Evolutionary conservation across 2,113 vertebrate species (phyloP).

Genomic region (Tetraodon nigroviridis): DNA sequence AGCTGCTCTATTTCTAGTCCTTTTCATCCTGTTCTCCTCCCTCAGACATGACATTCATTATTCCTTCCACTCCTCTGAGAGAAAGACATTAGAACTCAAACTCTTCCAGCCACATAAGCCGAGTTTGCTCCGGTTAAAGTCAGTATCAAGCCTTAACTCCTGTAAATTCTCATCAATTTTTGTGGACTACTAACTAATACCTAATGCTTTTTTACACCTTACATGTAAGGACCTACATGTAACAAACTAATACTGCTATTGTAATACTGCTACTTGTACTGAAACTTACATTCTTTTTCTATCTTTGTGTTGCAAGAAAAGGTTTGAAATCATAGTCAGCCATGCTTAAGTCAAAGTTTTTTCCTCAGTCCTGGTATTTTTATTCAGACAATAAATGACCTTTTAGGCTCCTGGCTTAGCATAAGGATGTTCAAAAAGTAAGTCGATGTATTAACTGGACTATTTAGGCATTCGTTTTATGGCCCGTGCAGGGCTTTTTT

Average conservation of each 20-base stretch:
- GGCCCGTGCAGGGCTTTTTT: not conserved
- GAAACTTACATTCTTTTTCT: no score
- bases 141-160: slow-evolving; percentile 30
- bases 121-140: slow-evolving; percentile 44
- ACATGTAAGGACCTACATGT: no score
- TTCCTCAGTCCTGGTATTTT: no score
- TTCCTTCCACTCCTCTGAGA: slow-evolving; percentile 53
- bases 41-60: slow-evolving; percentile 65
- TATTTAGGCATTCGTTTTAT: not conserved
- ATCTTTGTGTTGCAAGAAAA: no score
- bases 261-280: no score
- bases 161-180: slow-evolving; percentile 19
- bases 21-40: slow-evolving; percentile 60
- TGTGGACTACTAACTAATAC: not conserved
- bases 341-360: no score
- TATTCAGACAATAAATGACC: no score
- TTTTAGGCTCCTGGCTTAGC: no score
- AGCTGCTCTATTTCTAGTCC: slow-evolving; percentile 63
- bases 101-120: not conserved
- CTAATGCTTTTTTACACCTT: no score
- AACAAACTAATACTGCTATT: no score
- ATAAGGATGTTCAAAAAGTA: not conserved
- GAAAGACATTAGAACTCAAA: slow-evolving; percentile 31
- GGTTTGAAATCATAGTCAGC: no score
- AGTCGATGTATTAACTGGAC: not conserved